Conservation (phyloP, 2,888 invertebrate genomes). For the Drosophila greeni region DNA sequence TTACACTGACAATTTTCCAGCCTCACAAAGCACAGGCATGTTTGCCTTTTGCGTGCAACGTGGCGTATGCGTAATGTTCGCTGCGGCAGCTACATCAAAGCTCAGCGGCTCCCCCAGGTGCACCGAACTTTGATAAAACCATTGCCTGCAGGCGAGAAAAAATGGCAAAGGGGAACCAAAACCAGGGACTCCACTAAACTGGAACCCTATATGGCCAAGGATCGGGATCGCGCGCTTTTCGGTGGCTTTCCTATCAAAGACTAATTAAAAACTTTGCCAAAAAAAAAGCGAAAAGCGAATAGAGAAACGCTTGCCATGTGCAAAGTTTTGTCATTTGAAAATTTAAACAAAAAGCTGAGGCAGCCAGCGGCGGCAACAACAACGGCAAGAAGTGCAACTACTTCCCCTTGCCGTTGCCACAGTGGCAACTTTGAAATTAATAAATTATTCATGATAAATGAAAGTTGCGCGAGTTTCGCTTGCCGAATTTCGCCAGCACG, state of each 20-base stretch:
- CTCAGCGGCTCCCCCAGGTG: conserved; percentile 60
- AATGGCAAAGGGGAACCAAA: neutral
- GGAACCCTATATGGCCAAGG: conserved; percentile 19
- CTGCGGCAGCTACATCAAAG: conserved; percentile 24
- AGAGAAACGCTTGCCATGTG: conserved; percentile 33
- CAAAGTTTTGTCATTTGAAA: conserved; percentile 71
- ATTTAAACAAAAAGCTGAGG: conserved; percentile 61
- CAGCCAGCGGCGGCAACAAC: conserved; percentile 40
- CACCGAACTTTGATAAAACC: conserved; percentile 67
- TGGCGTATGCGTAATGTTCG: conserved; percentile 64
- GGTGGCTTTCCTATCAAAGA: conserved; percentile 72
- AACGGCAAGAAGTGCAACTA: conserved; percentile 27
- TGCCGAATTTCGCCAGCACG: neutral
- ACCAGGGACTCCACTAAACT: conserved; percentile 43
- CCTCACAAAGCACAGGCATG: neutral
- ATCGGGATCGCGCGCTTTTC: conserved; percentile 45
- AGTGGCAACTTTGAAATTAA: conserved; percentile 50
- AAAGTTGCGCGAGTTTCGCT: conserved; percentile 35
- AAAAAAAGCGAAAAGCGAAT: conserved; percentile 37
- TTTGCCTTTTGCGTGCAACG: conserved; percentile 38
- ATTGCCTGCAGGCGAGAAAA: conserved; percentile 6
- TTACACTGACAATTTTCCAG: conserved; percentile 61
- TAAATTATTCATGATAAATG: conserved; percentile 52
- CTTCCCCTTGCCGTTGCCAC: conserved; percentile 26
- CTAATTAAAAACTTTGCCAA: conserved; percentile 71